Conservation (phyloP, 2,888 invertebrate species). For the Acrobasis repandana region DNA sequence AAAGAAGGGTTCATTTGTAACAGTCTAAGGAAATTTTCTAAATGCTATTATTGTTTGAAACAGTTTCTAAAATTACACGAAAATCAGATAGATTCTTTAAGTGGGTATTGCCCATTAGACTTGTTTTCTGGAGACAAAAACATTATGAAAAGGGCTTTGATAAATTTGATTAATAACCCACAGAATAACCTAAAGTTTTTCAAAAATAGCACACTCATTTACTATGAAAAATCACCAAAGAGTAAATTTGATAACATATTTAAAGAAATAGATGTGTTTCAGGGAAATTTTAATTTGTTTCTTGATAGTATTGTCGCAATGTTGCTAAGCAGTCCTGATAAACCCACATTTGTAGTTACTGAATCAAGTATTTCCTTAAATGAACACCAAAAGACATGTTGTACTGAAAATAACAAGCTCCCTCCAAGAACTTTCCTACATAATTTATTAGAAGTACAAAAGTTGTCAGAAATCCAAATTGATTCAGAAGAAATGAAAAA, state of each 20-base stretch:
- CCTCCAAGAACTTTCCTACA: slow-evolving; percentile 44
- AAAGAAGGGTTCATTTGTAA: slow-evolving; percentile 85
- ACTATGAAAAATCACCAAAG: slow-evolving; percentile 47
- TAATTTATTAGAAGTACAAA: slow-evolving; percentile 59
- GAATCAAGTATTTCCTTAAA: slow-evolving; percentile 27
- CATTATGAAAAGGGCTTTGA: slow-evolving; percentile 81
- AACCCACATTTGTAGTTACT: slow-evolving; percentile 25
- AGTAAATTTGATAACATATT: slow-evolving; percentile 44
- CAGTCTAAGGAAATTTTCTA: slow-evolving; percentile 54
- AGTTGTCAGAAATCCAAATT: slow-evolving; percentile 45
- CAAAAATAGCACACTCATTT: slow-evolving; percentile 59
- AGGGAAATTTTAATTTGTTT: slow-evolving; percentile 44
- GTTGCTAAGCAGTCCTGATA: slow-evolving; percentile 43
- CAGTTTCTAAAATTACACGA: slow-evolving; percentile 80
- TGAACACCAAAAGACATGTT: slow-evolving; percentile 32
- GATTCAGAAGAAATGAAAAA: slow-evolving; percentile 31
- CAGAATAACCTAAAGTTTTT: slow-evolving; percentile 86
- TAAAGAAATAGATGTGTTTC: slow-evolving; percentile 43
- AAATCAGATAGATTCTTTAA: slow-evolving; percentile 74
- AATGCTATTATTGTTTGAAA: slow-evolving; percentile 83
- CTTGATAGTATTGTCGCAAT: slow-evolving; percentile 59
- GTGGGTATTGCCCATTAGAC: slow-evolving; percentile 87
- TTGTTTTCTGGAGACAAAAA: slow-evolving; percentile 85
- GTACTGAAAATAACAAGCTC: slow-evolving; percentile 40
- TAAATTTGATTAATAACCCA: slow-evolving; percentile 78